Evolutionary conservation across 1,140 invertebrate genomes (phyloP).

Genomic region (Drosophila seguyi): DNA sequence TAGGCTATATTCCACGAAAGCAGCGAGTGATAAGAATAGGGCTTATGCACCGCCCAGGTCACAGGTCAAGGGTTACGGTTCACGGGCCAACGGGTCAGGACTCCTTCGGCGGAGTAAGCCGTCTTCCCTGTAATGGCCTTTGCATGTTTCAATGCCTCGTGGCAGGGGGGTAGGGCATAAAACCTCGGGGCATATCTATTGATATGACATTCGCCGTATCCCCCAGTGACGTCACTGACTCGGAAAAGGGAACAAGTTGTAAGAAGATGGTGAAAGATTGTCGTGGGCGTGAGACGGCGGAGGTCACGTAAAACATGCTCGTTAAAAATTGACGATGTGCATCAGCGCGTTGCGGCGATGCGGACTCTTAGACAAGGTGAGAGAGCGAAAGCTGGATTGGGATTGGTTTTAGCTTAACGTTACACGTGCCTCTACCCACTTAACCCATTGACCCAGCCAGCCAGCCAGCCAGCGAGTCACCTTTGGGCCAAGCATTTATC

Average conservation of each 20-base stretch:
- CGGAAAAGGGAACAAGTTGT: not conserved
- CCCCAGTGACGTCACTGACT: conserved; percentile 54
- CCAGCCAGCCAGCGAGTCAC: conserved; percentile 1
- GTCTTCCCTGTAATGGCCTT: conserved; percentile 11
- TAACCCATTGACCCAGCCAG: conserved; percentile 61
- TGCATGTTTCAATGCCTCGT: not conserved
- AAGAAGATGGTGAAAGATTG: not conserved
- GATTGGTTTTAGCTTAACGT: conserved; percentile 5
- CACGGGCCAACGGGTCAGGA: conserved; percentile 4
- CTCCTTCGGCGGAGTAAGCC: conserved; percentile 2
- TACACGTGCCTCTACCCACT: conserved; percentile 16
- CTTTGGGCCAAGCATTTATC: conserved; percentile 56
- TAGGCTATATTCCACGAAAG: not conserved
- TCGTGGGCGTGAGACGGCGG: not conserved
- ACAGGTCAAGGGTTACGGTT: conserved; percentile 6
- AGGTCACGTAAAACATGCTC: conserved; percentile 73
- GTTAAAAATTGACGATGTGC: conserved; percentile 83
- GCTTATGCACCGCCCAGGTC: conserved; percentile 10
- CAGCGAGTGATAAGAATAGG: conserved; percentile 10
- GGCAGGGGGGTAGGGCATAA: not conserved
- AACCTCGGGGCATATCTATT: conserved; percentile 36
- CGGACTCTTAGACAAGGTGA: conserved; percentile 49
- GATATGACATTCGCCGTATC: conserved; percentile 42
- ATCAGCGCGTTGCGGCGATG: conserved; percentile 67
- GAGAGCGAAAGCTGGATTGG: conserved; percentile 7